Percentiles rank a stretch among this genome's conserved stretches.
Evolutionary conservation across 2,888 invertebrate genomes (phyloP).

Genomic region (Lathronympha strigana): DNA sequence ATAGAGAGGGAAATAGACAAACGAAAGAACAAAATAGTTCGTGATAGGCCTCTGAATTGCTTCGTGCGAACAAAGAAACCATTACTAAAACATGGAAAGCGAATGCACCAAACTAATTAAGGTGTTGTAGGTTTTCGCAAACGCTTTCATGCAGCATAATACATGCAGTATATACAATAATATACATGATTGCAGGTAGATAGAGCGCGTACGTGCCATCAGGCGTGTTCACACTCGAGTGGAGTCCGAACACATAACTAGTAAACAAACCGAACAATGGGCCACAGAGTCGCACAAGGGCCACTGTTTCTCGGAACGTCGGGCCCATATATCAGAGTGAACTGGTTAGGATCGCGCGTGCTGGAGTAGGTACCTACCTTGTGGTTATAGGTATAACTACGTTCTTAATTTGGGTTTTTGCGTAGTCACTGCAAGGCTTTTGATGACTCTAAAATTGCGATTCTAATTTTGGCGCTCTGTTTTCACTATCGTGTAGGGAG

Average conservation of each 20-base stretch:
- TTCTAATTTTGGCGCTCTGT: too few relatives aligned
- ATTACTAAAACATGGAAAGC: constrained; percentile 6
- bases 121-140: neutral
- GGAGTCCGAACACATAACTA: constrained; percentile 27
- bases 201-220: constrained; percentile 60
- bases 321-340: constrained; percentile 48
- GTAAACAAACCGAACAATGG: constrained; percentile 62
- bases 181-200: constrained; percentile 33
- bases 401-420: constrained; percentile 12
- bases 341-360: constrained; percentile 53
- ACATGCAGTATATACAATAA: too few relatives aligned
- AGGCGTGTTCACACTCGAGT: constrained; percentile 57
- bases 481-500: too few relatives aligned
- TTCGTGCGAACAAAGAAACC: too few relatives aligned
- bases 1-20: too few relatives aligned
- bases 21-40: too few relatives aligned
- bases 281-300: constrained; percentile 64
- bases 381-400: neutral
- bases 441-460: too few relatives aligned
- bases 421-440: neutral
- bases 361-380: constrained; percentile 14
- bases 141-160: constrained; percentile 7
- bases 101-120: neutral
- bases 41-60: too few relatives aligned
- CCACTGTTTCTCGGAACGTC: constrained; percentile 71